phyloP scores from a whole-genome alignment of 2,888 invertebrate species.

The Smittia aterrima region DNA sequence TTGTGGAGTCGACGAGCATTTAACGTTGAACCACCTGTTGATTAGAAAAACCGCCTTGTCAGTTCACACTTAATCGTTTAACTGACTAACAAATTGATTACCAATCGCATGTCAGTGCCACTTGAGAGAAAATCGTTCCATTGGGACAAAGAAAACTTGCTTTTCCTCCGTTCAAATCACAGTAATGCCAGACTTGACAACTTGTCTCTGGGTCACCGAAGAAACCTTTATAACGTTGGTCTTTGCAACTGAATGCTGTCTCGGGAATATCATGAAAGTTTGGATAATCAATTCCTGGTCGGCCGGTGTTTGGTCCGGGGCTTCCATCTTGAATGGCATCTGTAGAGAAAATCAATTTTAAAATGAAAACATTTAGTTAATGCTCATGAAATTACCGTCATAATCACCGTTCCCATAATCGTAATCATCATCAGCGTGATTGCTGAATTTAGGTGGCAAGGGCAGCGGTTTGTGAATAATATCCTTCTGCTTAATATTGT shows the following conservation, averaged over 20 bases:
- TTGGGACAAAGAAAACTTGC: constrained; percentile 87
- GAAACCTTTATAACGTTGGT: constrained; percentile 85
- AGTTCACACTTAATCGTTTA: neutral
- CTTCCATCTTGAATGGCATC: constrained; percentile 57
- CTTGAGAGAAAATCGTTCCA: constrained; percentile 86
- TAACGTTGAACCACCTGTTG: constrained; percentile 78
- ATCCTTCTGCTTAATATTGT: constrained; percentile 60
- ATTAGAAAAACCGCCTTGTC: neutral
- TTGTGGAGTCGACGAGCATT: constrained; percentile 78
- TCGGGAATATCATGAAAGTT: constrained; percentile 70
- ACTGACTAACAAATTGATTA: neutral
- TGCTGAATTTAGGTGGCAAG: constrained; percentile 45
- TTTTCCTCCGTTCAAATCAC: constrained; percentile 85
- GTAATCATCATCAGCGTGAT: constrained; percentile 48
- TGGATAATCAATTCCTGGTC: constrained; percentile 68
- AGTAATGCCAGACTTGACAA: constrained; percentile 92
- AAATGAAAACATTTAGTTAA: constrained; percentile 11
- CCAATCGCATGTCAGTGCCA: constrained; percentile 84
- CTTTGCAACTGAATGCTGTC: constrained; percentile 76
- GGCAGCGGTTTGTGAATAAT: constrained; percentile 49
- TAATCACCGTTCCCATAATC: constrained; percentile 50
- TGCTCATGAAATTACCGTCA: constrained; percentile 42
- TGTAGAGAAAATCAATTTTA: neutral
- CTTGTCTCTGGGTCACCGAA: constrained; percentile 84
- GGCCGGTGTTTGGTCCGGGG: constrained; percentile 58